Conservation (phyloP, 2,113 vertebrate species). For the Corvus cornix region DNA sequence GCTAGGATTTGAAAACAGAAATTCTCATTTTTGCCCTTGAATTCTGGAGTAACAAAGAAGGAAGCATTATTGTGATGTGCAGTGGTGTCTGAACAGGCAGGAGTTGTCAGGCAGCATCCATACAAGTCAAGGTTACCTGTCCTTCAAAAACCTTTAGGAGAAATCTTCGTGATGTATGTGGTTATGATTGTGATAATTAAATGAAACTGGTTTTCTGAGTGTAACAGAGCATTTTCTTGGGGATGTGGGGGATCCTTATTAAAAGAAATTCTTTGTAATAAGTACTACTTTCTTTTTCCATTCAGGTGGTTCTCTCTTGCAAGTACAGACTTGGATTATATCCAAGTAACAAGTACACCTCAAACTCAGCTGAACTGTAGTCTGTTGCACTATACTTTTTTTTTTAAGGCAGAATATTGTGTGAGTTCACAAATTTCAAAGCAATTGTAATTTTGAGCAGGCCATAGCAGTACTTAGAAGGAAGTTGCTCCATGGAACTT, state of each 20-base stretch:
- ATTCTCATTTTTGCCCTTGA: neutral
- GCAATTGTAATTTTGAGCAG: neutral
- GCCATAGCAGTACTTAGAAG: neutral
- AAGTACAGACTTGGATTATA: neutral
- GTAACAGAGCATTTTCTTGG: neutral
- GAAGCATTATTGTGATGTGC: rapidly evolving
- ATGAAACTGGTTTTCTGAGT: neutral
- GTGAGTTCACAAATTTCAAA: neutral
- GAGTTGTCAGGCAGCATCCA: neutral
- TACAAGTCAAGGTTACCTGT: neutral
- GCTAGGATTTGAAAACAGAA: neutral
- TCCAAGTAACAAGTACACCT: neutral
- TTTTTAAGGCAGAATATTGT: neutral
- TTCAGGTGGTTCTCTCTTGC: neutral
- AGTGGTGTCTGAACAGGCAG: neutral
- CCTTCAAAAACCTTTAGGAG: neutral
- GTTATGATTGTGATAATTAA: neutral
- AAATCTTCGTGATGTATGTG: neutral
- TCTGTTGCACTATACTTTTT: neutral
- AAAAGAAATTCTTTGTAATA: neutral
- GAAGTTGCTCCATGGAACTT: neutral
- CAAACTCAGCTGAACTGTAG: neutral
- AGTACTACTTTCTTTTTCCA: neutral
- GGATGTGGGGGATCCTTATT: rapidly evolving
- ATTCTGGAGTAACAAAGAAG: neutral